Conservation (phyloP, 2,888 invertebrate genomes). For the Aplocera efformata region DNA sequence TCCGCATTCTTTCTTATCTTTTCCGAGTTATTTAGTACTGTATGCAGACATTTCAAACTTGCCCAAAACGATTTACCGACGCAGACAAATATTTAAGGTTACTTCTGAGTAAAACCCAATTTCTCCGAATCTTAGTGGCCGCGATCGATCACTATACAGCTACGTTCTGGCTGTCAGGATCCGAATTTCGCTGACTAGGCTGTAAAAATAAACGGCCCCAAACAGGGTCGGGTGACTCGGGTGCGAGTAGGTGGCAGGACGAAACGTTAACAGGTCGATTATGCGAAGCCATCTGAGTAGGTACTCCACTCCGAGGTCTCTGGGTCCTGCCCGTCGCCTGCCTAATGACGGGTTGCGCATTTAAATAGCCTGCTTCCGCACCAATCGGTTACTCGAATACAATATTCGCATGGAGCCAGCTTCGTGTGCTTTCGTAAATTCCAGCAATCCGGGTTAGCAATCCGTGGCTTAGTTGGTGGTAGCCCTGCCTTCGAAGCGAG, state of each 20-base stretch:
- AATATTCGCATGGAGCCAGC: slow-evolving; percentile 50
- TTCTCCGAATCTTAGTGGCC: slow-evolving; percentile 18
- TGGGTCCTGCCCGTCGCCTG: slow-evolving; percentile 46
- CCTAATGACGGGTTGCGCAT: slow-evolving; percentile 76
- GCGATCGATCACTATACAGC: slow-evolving; percentile 25
- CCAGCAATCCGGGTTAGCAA: slow-evolving; percentile 1
- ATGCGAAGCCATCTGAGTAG: slow-evolving; percentile 64
- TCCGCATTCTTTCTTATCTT: not conserved
- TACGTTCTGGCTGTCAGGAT: slow-evolving; percentile 31
- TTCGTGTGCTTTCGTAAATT: slow-evolving; percentile 44
- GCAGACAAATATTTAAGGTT: slow-evolving; percentile 11
- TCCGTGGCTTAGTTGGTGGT: too few species aligned
- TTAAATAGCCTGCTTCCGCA: slow-evolving; percentile 68
- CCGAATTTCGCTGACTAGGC: slow-evolving; percentile 44
- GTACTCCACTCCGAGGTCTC: slow-evolving; percentile 40
- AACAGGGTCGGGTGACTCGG: slow-evolving; percentile 39
- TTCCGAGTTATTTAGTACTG: slow-evolving; percentile 8
- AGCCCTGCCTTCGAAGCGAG: too few species aligned
- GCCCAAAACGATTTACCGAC: slow-evolving; percentile 3
- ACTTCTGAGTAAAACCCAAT: slow-evolving; percentile 14
- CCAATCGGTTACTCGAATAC: slow-evolving; percentile 55
- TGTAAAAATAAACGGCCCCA: slow-evolving; percentile 60
- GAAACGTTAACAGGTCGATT: slow-evolving; percentile 72
- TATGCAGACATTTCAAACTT: slow-evolving; percentile 1
- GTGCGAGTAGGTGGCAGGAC: slow-evolving; percentile 38